Conservation (phyloP, 2,113 vertebrate species). For the Equus przewalskii region DNA sequence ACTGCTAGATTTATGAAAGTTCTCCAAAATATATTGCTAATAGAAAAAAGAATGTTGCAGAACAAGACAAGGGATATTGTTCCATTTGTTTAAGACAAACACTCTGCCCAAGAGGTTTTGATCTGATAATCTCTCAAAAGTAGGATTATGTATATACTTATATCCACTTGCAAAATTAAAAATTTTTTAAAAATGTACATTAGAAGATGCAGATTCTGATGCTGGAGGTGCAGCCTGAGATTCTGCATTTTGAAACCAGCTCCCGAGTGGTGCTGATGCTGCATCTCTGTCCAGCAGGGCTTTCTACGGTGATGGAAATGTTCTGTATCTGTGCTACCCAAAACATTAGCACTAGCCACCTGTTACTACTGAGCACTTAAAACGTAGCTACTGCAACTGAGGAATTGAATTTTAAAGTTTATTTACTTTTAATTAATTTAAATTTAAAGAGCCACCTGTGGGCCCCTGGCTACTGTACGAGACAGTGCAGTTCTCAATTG, state of each 20-base stretch:
- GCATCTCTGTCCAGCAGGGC: not conserved
- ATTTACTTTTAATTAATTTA: not conserved
- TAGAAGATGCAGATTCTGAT: not conserved
- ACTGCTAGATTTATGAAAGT: not conserved
- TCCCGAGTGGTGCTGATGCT: rapidly evolving
- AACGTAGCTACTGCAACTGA: too few relatives aligned
- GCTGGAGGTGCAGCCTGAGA: not conserved
- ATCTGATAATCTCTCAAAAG: not conserved
- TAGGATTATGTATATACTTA: not conserved
- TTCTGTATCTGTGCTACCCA: rapidly evolving
- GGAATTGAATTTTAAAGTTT: not conserved
- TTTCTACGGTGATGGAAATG: not conserved
- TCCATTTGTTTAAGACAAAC: not conserved
- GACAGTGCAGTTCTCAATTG: not conserved
- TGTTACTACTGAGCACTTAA: not conserved
- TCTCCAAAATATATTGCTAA: not conserved
- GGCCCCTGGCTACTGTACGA: not conserved
- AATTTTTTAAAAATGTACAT: not conserved
- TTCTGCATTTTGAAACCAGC: not conserved
- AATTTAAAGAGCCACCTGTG: not conserved
- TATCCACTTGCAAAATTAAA: not conserved
- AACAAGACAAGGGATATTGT: not conserved
- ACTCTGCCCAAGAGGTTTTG: not conserved
- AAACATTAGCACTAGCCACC: not conserved
- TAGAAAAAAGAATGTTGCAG: not conserved